These are phyloP conservation scores for Protonemura montana DNA, from an alignment of 2,888 invertebrate genomes.

Conservation along the genomic window DNA sequence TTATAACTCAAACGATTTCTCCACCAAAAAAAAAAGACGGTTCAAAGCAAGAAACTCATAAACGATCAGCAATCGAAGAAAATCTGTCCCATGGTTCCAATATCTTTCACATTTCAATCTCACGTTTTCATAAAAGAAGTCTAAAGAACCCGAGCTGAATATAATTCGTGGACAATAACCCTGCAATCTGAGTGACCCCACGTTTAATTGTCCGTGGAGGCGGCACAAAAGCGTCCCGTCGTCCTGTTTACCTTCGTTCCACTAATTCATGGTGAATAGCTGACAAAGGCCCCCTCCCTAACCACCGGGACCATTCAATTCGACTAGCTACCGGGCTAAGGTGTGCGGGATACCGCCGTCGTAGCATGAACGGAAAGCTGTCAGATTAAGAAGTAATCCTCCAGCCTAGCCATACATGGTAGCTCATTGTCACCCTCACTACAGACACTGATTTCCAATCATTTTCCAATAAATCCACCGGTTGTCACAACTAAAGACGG, in stretches of 20 bases:
- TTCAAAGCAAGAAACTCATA: not conserved
- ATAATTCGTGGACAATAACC: not conserved
- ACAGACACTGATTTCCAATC: not conserved
- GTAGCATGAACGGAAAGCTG: not conserved
- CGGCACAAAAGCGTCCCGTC: not conserved
- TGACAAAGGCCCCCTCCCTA: not conserved
- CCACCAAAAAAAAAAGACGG: slow-evolving; percentile 1
- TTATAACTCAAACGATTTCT: not conserved
- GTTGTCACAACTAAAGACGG: not conserved
- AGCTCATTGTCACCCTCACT: not conserved
- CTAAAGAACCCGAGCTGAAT: not conserved
- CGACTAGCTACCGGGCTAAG: not conserved
- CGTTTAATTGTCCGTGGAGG: not conserved
- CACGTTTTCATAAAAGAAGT: not conserved
- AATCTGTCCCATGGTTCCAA: slow-evolving; percentile 12
- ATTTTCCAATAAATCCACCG: not conserved
- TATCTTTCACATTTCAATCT: slow-evolving; percentile 12
- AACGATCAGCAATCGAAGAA: not conserved
- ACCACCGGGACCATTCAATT: not conserved
- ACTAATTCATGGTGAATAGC: not conserved
- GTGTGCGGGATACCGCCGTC: not conserved
- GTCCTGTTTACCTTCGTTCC: not conserved
- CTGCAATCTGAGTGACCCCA: not conserved
- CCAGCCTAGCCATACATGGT: not conserved
- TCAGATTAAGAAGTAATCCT: not conserved